Evolutionary conservation across 2,888 invertebrate species (phyloP), one percentile per base, ranked within the genome.

Genomic region (Epinotia brunnichana): DNA sequence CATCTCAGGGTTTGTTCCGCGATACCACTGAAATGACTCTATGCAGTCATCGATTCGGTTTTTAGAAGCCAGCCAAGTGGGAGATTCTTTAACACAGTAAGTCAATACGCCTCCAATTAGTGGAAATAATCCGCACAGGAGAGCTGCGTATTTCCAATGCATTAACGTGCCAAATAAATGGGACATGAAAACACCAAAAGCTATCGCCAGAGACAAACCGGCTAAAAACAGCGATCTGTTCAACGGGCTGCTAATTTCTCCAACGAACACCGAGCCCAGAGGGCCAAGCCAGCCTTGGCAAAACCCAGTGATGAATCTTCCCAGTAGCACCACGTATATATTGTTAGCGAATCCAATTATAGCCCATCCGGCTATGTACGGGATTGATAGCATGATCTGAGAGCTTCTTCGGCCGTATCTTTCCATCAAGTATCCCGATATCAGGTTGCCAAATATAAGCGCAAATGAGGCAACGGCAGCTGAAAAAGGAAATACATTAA

Each of bases 161-260:
- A 95, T 83, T 78, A 94, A 94, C 1, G 95, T 95, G 0, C 96
- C 96, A 56, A 96, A 89, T 2, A 94, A 83, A 85, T 96, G 96
- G 56, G 95, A 94, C 57, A 95, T 77, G 7, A 96, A 92, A 3
- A 96, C 94, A 19, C 96, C 96, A 17, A 92, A 76, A 2, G 96
- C 95, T 66, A 96, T 94, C 0, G 94, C 94, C 35, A 96, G 86
- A 0, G 95, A 95, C 3, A 95, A 88, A 9, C 94, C 93, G 57
- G 96, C 94, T 75, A 96, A 88, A 54, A 96, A 92, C 19, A 95
- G 87, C 29, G 96, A 95, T 78, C 96, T 93, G 69, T 95, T 93
- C 54, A 88, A 90, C 0, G 95, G 96, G 54, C 94, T 89, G 71
- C 94, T 93, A 51, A 94, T 94, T 88, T 95, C 95, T 67, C 94